Evolutionary conservation across 2,888 invertebrate genomes (phyloP).

Genomic region (Cantharis rufa): DNA sequence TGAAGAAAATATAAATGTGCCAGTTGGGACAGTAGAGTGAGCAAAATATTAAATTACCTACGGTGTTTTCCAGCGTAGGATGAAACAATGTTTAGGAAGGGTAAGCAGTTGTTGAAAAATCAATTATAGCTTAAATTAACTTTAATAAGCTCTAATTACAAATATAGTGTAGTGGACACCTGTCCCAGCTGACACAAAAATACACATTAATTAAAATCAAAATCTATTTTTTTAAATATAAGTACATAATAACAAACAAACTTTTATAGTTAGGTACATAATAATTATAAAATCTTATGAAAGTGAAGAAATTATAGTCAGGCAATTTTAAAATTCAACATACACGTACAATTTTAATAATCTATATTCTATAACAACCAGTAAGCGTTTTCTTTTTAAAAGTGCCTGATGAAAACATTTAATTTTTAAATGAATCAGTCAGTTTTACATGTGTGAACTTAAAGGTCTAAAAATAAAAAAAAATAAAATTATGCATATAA

Average conservation of each 20-base stretch:
- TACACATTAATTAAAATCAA: slow-evolving; percentile 8
- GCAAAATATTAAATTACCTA: slow-evolving; percentile 47
- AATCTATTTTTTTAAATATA: not conserved
- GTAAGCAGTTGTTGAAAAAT: slow-evolving; percentile 35
- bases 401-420: not conserved
- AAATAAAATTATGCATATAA: not conserved
- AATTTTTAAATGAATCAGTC: not conserved
- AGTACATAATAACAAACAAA: not conserved
- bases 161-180: slow-evolving; percentile 50
- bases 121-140: slow-evolving; percentile 31
- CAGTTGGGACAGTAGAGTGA: slow-evolving; percentile 60
- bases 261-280: not conserved
- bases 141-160: slow-evolving; percentile 47
- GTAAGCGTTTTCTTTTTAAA: not conserved
- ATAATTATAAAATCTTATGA: not conserved
- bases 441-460: not conserved
- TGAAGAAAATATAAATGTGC: slow-evolving; percentile 52
- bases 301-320: not conserved
- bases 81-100: slow-evolving; percentile 33
- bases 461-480: not conserved
- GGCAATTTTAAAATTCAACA: not conserved
- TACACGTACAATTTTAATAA: not conserved
- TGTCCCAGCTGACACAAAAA: slow-evolving; percentile 57
- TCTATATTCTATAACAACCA: not conserved
- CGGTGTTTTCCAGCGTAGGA: slow-evolving; percentile 44